A percentile compares a stretch with the other conserved stretches of the same genome.
Conservation (phyloP, 2,797 vertebrate genomes). For the Crocodylus rhombifer region DNA sequence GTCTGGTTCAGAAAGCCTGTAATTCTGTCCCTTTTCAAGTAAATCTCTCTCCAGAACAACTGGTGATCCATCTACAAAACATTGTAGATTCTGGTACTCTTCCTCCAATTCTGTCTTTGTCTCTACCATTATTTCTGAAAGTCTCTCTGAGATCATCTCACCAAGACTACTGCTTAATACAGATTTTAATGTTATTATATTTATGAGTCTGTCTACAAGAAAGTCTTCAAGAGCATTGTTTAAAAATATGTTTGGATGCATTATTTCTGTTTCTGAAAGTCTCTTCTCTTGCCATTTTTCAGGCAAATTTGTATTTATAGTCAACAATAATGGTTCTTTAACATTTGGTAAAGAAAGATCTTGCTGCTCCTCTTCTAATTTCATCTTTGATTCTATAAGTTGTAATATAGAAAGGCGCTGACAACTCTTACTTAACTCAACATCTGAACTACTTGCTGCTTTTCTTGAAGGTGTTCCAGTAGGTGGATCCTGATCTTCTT, state of each 20-base stretch:
- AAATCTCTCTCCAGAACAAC: not conserved
- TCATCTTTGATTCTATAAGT: conserved; percentile 5
- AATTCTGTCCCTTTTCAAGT: conserved; percentile 5
- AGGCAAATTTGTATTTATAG: not conserved
- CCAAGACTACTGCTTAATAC: conserved; percentile 67
- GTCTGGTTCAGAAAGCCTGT: conserved; percentile 27
- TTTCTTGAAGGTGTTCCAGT: not conserved
- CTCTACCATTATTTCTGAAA: conserved; percentile 19
- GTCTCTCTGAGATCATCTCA: conserved; percentile 43
- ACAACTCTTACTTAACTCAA: not conserved
- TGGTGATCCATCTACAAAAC: not conserved
- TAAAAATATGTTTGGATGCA: not conserved
- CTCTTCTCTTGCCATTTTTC: not conserved
- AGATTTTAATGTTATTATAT: conserved; percentile 45
- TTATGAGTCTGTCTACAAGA: conserved; percentile 49
- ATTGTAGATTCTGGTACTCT: not conserved
- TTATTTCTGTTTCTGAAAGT: conserved; percentile 31
- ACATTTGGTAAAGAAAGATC: not conserved
- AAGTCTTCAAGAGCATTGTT: not conserved
- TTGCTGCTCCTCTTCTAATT: conserved; percentile 14
- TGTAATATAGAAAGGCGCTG: conserved; percentile 11
- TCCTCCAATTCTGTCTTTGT: not conserved
- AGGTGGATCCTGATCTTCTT: conserved; percentile 78
- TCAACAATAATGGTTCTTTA: not conserved
- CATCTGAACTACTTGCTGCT: not conserved